Base-by-base conservation (phyloP, 2,113 vertebrate species). In the Nycticryphes semicollaris region DNA sequence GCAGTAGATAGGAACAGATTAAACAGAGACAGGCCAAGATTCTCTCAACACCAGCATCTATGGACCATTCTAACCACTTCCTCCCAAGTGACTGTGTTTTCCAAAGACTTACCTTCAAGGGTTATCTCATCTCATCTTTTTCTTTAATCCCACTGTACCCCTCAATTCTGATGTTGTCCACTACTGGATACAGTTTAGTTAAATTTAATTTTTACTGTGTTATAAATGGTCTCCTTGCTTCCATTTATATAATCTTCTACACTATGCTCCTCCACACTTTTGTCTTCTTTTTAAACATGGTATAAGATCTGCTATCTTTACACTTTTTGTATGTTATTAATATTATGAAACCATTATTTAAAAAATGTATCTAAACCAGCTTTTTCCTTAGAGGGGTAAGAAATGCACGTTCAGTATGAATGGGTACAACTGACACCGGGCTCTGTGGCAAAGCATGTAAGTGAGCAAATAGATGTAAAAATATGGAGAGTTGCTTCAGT, bases 381-480 rank as follows among this genome's bases (percentile, higher is more conserved):
- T 59, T 92, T 94, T 93, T 84, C 43, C 50, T 89, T 56, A 24
- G 33, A 23, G 16, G 21, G 66, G 14, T 63, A 64, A 75, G 68
- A 90, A 89, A 78, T 1, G 20, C 43, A 84, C 68, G 43, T 75
- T 73, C 68, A 51, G 10, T 87, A 25, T 78, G 53, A 81, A 66
- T 35, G 54, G 39, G 19, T 68, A 37, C 21, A 86, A 82, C 37
- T 79, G 68, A 89, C 69, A 54, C 37, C 50, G 85, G 90, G 18
- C 54, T 88, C 48, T 84, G 25, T 79, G 47, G 31, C 1, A 21
- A 93, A 88, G 60, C 83, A 47, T 11, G 27, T 51, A n/a, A 69
- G 39, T 70, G 77, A 90, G 35, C 37, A 60, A 94, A 69, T 92
- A 87, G 41, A 87, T 96, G 57, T 88, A 59, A 93, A 94, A 93